phyloP scores from a whole-genome alignment of 37 sponge, comb jelly and placozoan genomes.

The Axinella damicornis region DNA sequence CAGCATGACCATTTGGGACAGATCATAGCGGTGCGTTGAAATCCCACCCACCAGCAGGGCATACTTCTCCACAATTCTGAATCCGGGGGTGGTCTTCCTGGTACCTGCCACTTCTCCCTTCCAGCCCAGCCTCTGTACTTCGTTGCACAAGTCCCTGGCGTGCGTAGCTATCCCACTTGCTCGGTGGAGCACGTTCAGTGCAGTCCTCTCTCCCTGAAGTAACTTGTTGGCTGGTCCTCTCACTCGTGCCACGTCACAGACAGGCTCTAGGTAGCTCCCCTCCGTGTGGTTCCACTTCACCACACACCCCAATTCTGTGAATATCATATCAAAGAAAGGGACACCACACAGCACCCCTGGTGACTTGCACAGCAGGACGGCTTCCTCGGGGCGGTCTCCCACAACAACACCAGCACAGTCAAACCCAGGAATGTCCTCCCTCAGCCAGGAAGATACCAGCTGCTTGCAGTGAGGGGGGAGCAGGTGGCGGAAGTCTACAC shows the following conservation, averaged over 20 bases:
- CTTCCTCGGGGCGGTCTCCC: constrained; percentile 76
- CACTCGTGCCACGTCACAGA: constrained; percentile 70
- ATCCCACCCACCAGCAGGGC: constrained; percentile 90
- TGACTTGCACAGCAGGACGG: constrained; percentile 87
- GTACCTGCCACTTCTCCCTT: constrained; percentile 93
- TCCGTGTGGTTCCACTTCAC: constrained; percentile 81
- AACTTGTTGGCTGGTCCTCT: constrained; percentile 78
- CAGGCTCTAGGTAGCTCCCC: constrained; percentile 64
- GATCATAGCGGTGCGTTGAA: constrained; percentile 88
- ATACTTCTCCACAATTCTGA: constrained; percentile 95
- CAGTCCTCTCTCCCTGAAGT: constrained; percentile 92
- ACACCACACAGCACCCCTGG: constrained; percentile 87
- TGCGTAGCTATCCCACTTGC: constrained; percentile 92
- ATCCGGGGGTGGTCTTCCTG: constrained; percentile 97
- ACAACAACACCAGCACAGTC: constrained; percentile 90
- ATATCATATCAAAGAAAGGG: constrained; percentile 87
- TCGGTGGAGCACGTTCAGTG: constrained; percentile 83
- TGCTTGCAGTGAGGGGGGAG: constrained; percentile 57
- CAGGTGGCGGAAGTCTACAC: neutral
- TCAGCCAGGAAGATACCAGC: constrained; percentile 73
- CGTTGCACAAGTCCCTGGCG: constrained; percentile 67
- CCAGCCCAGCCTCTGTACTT: constrained; percentile 64
- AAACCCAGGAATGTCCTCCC: constrained; percentile 92
- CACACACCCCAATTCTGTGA: constrained; percentile 77
- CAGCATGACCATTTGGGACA: constrained; percentile 95